Base-by-base conservation (phyloP, 2,888 invertebrate genomes). In the Cerastis rubricosa region DNA sequence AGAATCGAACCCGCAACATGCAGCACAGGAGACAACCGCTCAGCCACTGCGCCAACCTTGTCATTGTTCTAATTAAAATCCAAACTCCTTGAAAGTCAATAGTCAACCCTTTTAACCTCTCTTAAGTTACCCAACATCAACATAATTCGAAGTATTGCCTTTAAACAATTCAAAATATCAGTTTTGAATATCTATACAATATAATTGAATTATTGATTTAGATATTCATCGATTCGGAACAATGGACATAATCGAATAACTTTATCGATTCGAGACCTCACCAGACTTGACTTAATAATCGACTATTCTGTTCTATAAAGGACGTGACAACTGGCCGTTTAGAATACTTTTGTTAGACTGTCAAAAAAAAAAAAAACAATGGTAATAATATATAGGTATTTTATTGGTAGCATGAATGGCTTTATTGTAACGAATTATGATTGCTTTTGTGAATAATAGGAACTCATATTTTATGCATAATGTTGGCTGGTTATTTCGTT, bases 201-300 rank as follows among this genome's bases (percentile, higher is more conserved):
- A 80, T 85, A 88, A 88, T 87, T 85, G 88, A 87, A 87, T 87
- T 85, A 87, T 87, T 81, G 87, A 88, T 87, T 87, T 81, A 87
- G 87, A 87, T 87, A 87, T 87, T 85, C 83, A 88, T 87, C 87
- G 85, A 83, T 85, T 85, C 81, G 80, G 85, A 88, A 87, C 87
- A 87, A 87, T 88, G 85, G 87, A 87, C 80, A 73, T 82, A 87
- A 88, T 87, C 88, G 87, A 88, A 87, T 87, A 88, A 83, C 79
- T 87, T 88, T 87, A 87, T 88, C 85, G 81, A 81, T 86, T 80
- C 77, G 79, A 85, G 81, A 83, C 78, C 74, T 72, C 85, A 87
- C 83, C 74, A 71, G 83, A 78, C 78, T 51, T 71, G 87, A 87
- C 87, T 87, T 80, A 86, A 87, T 88, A 87, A 87, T 82, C 83